phyloP scores from a whole-genome alignment of 2,797 vertebrate species.

The Hylomyscus alleni region DNA sequence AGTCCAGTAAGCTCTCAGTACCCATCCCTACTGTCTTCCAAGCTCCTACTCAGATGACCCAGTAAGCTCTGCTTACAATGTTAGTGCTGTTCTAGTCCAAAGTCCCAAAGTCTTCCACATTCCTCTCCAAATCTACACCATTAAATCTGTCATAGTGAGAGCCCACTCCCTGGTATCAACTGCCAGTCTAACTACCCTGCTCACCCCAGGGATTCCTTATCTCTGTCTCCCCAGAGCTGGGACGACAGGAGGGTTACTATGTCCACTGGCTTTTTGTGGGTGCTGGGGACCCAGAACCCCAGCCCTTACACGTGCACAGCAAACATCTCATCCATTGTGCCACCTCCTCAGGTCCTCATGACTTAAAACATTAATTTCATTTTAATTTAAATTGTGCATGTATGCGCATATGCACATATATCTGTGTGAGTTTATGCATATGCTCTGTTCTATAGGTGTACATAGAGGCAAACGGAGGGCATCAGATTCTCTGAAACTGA shows the following conservation, averaged over 20 bases:
- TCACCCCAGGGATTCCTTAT: not conserved
- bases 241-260: no score
- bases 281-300: no score
- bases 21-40: not conserved
- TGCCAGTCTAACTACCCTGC: not conserved
- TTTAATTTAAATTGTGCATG: no score
- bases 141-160: not conserved
- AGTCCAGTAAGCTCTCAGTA: not conserved
- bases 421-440: not conserved
- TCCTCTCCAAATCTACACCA: not conserved
- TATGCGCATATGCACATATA: not conserved
- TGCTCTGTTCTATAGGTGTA: not conserved
- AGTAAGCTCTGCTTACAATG: not conserved
- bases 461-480: not conserved
- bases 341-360: not conserved
- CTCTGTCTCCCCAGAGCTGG: no score
- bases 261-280: not conserved
- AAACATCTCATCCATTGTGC: not conserved
- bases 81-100: not conserved
- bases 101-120: not conserved
- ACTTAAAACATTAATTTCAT: not conserved
- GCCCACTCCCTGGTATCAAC: not conserved
- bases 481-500: not conserved
- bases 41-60: not conserved
- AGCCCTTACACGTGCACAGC: not conserved